Percentiles rank a stretch among this genome's conserved stretches.
Conservation (phyloP, 2,888 invertebrate genomes). For the Meteorus colon region DNA sequence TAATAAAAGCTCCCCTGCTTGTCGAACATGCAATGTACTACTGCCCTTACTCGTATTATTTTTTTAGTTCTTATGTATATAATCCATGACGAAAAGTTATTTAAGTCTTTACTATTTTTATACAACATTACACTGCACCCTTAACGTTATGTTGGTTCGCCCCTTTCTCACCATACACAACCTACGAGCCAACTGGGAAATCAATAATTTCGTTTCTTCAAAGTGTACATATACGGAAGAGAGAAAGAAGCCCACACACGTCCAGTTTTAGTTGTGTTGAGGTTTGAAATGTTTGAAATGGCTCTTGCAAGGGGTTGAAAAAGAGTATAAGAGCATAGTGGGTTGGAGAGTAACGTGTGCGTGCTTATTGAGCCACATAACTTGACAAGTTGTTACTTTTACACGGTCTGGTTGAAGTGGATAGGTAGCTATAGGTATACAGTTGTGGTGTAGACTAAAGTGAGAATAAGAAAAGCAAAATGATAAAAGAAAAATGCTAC, state of each 20-base stretch:
- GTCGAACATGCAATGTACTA: no score
- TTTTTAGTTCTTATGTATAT: background rate
- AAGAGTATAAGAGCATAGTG: background rate
- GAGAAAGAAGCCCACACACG: constrained; percentile 38
- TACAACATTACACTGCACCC: constrained; percentile 7
- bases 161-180: background rate
- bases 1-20: no score
- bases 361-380: constrained; percentile 18
- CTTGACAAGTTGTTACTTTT: constrained; percentile 26
- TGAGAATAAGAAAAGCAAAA: background rate
- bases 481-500: background rate
- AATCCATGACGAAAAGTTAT: background rate
- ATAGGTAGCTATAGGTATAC: background rate
- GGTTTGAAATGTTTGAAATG: constrained; percentile 31
- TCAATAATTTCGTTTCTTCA: constrained; percentile 55
- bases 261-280: constrained; percentile 20
- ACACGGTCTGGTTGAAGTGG: background rate
- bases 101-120: background rate
- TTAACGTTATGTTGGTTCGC: constrained; percentile 14
- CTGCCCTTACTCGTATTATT: background rate
- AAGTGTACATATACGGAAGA: constrained; percentile 44
- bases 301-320: background rate
- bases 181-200: constrained; percentile 52
- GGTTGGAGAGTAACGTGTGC: constrained; percentile 5
- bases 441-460: background rate